Base-by-base conservation (phyloP, 2,797 vertebrate species). In the Acomys russatus region DNA sequence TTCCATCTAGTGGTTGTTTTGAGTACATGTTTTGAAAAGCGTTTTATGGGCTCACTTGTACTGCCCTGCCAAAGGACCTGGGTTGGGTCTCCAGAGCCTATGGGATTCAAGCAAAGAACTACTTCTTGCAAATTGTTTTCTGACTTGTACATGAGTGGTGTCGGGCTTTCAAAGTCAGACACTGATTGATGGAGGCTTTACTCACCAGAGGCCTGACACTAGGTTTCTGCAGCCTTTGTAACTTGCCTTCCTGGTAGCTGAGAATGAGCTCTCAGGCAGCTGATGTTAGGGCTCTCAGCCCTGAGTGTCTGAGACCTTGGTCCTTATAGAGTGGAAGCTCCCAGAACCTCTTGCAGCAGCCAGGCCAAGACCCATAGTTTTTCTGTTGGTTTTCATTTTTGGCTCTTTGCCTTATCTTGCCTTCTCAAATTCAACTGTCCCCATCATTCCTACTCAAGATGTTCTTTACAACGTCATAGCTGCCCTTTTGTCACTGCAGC, bases 1-100 rank as follows among this genome's bases (percentile, higher is more conserved):
- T 35, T 6, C 95, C 96, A 94, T 63, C 95, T 97, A 89, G 91
- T 95, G 96, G 96, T 38, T 64, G 20, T 63, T 88, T 88, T 73
- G 87, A 87, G 30, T 71, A 22, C 33, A 68, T 25, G 54, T 61
- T 49, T 94, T 61, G 77, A 95, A 86, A 68, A 54, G 51, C 3
- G 1, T 63, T 51, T 92, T 77, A 71, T 22, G 4, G 30, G 35
- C 25, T 76, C 35, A 63, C 54, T 61, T 38, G 59, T 44, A 30
- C 56, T 30, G 17, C 17, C 17, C 20, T 61, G 61, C 14, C 14
- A 2, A 9, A 49, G 22, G 70, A 20, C 6, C 59, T 49, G 30
- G 35, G 15, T 88, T 44, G 23, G 20, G 15, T 49, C 28, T 30
- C 20, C 68, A 88, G 85, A 59, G 56, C n/a, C n/a, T 68, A 86